Evolutionary conservation across 1,140 invertebrate species (phyloP).

Genomic region (Heliconius hermathena): DNA sequence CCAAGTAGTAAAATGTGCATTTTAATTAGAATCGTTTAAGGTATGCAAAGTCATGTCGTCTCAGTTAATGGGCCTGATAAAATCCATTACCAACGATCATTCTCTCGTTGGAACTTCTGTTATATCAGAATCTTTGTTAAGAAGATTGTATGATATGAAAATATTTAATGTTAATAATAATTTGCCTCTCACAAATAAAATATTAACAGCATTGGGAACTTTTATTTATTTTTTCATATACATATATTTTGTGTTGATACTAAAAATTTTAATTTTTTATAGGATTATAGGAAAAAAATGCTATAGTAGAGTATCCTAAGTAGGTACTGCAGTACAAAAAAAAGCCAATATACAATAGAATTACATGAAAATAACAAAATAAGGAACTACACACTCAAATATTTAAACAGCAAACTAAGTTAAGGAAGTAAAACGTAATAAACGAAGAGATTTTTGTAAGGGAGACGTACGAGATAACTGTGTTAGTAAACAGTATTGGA

Average conservation of each 20-base stretch:
- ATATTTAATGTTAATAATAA: neutral
- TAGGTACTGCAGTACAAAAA: neutral
- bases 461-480: constrained; percentile 48
- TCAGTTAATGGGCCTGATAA: constrained; percentile 59
- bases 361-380: neutral
- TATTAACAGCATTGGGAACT: neutral
- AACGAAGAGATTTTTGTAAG: constrained; percentile 52
- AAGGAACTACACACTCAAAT: constrained; percentile 16
- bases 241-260: too few relatives aligned
- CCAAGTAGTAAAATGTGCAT: constrained; percentile 58
- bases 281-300: too few relatives aligned
- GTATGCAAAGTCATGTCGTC: constrained; percentile 55
- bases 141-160: neutral
- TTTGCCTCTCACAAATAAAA: neutral
- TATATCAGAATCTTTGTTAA: constrained; percentile 1
- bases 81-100: constrained; percentile 51
- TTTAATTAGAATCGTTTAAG: constrained; percentile 60
- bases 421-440: constrained; percentile 32
- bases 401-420: constrained; percentile 17
- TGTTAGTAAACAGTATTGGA: constrained; percentile 57
- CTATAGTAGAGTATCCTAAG: neutral
- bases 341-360: neutral
- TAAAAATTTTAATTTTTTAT: too few relatives aligned
- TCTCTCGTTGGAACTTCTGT: constrained; percentile 29
- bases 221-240: too few relatives aligned